Evolutionary conservation across 2,113 vertebrate genomes (phyloP).

Genomic region (Coregonus clupeaformis): DNA sequence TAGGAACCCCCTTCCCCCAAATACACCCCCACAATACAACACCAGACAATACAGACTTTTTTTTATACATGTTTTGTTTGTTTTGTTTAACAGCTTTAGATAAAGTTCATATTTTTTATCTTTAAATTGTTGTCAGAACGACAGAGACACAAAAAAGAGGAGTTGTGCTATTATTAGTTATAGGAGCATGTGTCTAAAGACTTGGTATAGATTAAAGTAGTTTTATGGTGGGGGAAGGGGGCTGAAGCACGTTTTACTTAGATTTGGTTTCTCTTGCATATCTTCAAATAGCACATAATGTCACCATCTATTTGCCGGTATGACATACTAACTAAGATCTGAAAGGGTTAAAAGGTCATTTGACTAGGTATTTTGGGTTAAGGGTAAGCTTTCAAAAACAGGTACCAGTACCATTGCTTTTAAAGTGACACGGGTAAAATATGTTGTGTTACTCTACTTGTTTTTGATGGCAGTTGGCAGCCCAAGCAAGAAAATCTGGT

Average conservation of each 20-base stretch:
- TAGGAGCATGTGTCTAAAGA: slow-evolving; percentile 57
- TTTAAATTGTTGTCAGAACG: slow-evolving; percentile 60
- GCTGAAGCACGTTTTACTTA: slow-evolving; percentile 44
- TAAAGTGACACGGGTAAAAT: slow-evolving; percentile 31
- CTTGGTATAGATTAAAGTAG: slow-evolving; percentile 22
- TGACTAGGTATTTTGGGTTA: slow-evolving; percentile 8
- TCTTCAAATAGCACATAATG: slow-evolving; percentile 52
- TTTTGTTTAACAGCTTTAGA: slow-evolving; percentile 56
- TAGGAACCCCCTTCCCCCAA: slow-evolving; percentile 62
- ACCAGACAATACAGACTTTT: slow-evolving; percentile 64
- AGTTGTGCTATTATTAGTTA: slow-evolving; percentile 75
- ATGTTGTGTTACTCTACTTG: slow-evolving; percentile 52
- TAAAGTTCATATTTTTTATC: slow-evolving; percentile 47
- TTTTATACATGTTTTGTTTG: slow-evolving; percentile 34
- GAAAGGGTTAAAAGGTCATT: slow-evolving; percentile 27
- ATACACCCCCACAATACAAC: slow-evolving; percentile 72
- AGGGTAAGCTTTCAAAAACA: slow-evolving; percentile 44
- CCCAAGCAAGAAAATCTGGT: slow-evolving; percentile 66
- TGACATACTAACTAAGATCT: slow-evolving; percentile 37
- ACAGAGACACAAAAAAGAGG: slow-evolving; percentile 56
- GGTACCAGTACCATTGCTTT: slow-evolving; percentile 23
- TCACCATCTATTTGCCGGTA: slow-evolving; percentile 30
- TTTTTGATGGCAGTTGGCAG: slow-evolving; percentile 76
- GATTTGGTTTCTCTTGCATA: slow-evolving; percentile 62
- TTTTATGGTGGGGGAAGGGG: slow-evolving; percentile 16